phyloP scores from a whole-genome alignment of 2,888 invertebrate species.

The Sipha maydis region DNA sequence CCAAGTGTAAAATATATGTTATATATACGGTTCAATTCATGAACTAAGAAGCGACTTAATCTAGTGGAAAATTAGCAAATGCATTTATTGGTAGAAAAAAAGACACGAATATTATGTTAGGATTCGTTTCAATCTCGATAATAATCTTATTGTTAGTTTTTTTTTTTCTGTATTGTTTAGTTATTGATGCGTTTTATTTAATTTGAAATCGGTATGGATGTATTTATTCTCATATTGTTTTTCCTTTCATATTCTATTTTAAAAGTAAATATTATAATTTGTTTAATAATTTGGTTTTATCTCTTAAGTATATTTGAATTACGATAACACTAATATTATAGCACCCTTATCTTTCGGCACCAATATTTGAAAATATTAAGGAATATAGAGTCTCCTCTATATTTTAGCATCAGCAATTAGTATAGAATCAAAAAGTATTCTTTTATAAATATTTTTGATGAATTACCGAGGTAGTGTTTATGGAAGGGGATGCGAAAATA shows the following conservation, averaged over 20 bases:
- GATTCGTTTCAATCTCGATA: not conserved
- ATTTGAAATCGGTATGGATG: not conserved
- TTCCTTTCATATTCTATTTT: not conserved
- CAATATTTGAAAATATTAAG: not conserved
- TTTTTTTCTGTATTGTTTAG: not conserved
- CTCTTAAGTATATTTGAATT: not conserved
- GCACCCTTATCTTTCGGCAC: slow-evolving; percentile 9
- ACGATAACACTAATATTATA: not conserved
- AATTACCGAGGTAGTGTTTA: slow-evolving; percentile 8
- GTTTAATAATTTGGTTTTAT: not conserved
- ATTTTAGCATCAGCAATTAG: slow-evolving; percentile 23
- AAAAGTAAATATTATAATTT: not conserved
- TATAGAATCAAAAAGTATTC: slow-evolving; percentile 12
- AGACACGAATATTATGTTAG: not conserved
- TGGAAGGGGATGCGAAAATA: not conserved
- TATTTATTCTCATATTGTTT: not conserved
- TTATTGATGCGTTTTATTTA: not conserved
- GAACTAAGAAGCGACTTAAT: slow-evolving; percentile 2
- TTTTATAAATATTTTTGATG: slow-evolving; percentile 48
- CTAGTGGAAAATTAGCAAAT: slow-evolving; percentile 24
- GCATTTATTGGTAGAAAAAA: not conserved
- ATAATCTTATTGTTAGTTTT: not conserved
- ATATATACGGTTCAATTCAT: not conserved
- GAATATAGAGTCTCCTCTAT: not conserved
- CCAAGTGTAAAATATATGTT: slow-evolving; percentile 21